Percentiles rank a stretch among this genome's conserved stretches.
These are phyloP conservation scores for Lepus europaeus DNA, from an alignment of 2,113 vertebrate species.

Conservation along the genomic window DNA sequence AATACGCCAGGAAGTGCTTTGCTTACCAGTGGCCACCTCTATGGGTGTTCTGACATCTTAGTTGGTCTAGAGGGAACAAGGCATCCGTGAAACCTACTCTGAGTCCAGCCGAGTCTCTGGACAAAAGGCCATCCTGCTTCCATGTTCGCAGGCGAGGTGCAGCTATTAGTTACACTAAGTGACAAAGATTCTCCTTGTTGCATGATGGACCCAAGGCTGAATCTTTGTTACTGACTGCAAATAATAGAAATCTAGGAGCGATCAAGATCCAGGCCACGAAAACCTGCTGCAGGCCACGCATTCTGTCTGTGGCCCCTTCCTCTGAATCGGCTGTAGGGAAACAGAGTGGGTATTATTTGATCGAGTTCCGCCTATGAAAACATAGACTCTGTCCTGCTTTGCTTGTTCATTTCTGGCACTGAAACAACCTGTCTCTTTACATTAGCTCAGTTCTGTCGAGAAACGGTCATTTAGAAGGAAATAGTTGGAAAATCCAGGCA, in stretches of 20 bases:
- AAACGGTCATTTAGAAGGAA: conserved; percentile 75
- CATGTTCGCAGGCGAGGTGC: not conserved
- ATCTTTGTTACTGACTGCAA: conserved; percentile 90
- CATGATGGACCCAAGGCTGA: conserved; percentile 87
- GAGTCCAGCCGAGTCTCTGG: accelerated
- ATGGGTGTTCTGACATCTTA: not conserved
- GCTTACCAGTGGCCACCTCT: not conserved
- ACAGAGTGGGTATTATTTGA: conserved; percentile 56
- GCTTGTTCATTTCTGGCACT: conserved; percentile 64
- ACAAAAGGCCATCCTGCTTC: not conserved
- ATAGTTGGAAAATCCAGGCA: conserved; percentile 71
- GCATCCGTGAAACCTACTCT: accelerated
- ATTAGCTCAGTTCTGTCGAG: conserved; percentile 75
- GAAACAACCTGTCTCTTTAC: conserved; percentile 74
- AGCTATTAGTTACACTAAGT: conserved; percentile 85
- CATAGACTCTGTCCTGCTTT: not conserved
- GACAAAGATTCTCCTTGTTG: conserved; percentile 89
- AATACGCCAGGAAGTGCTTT: too few relatives aligned
- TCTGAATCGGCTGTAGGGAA: not conserved
- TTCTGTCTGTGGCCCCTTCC: not conserved
- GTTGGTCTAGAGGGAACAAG: not conserved
- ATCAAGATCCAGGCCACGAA: not conserved
- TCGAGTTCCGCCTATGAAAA: conserved; percentile 37
- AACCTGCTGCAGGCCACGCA: accelerated
- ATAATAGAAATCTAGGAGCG: conserved; percentile 47